Conservation (phyloP, 2,888 invertebrate species). For the Euproctis similis region DNA sequence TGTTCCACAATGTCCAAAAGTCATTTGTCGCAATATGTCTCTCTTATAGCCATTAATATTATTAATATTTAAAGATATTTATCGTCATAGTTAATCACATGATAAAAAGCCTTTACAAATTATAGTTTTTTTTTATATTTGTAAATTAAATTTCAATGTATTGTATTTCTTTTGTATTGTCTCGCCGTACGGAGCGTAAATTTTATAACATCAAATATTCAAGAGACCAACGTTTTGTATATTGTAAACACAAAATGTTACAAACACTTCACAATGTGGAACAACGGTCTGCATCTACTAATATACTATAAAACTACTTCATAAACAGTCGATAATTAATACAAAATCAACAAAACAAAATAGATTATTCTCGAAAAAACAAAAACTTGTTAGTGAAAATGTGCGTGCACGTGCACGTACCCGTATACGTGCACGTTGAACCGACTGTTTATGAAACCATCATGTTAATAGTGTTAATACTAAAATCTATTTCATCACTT, state of each 20-base stretch:
- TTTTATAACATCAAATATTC: no score
- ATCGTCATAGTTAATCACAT: no score
- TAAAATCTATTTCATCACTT: slow-evolving; percentile 65
- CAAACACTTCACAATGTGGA: slow-evolving; percentile 30
- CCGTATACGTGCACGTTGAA: no score
- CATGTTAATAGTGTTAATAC: slow-evolving; percentile 70
- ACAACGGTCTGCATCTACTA: slow-evolving; percentile 40
- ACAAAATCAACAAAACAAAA: slow-evolving; percentile 11
- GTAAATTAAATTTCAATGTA: no score
- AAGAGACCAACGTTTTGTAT: no score
- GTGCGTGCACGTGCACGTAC: slow-evolving; percentile 5
- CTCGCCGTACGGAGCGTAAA: no score
- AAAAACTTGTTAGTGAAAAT: slow-evolving; percentile 15
- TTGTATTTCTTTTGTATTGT: no score
- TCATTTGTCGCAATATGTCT: slow-evolving; percentile 9
- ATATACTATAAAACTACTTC: slow-evolving; percentile 49
- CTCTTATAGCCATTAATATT: no score
- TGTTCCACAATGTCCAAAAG: slow-evolving; percentile 36
- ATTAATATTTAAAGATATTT: no score
- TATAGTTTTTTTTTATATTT: no score
- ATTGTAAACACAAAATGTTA: no score
- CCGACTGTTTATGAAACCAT: slow-evolving; percentile 58
- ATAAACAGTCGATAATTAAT: slow-evolving; percentile 54
- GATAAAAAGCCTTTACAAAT: no score
- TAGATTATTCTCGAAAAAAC: slow-evolving; percentile 11